Conservation (phyloP, 2,797 vertebrate genomes). For the Okamejei kenojei region DNA sequence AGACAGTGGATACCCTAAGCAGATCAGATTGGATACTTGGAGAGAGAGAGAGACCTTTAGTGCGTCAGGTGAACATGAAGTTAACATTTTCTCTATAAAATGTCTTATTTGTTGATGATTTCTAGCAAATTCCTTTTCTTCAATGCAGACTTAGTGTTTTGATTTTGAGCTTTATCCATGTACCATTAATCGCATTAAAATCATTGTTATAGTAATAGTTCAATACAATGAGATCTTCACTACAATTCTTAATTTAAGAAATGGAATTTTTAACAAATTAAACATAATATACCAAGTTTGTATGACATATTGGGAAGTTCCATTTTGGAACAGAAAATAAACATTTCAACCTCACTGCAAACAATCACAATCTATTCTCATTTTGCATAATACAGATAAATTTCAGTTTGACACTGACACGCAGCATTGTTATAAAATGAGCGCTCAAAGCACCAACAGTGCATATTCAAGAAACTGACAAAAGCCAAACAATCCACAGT, state of each 20-base stretch:
- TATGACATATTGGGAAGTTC: background rate
- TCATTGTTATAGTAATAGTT: background rate
- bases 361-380: constrained; percentile 9
- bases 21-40: too few species aligned
- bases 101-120: too few species aligned
- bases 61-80: too few species aligned
- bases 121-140: too few species aligned
- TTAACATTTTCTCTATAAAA: too few species aligned
- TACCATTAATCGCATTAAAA: background rate
- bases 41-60: too few species aligned
- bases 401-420: constrained; percentile 17
- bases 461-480: constrained; percentile 19
- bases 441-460: constrained; percentile 5
- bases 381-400: background rate
- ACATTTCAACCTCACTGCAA: background rate
- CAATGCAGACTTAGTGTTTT: too few species aligned
- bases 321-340: background rate
- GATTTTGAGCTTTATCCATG: background rate
- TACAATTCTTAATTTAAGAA: background rate
- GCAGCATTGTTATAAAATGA: constrained; percentile 26
- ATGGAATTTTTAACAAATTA: background rate
- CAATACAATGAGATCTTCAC: background rate
- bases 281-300: background rate
- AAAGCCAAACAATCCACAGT: constrained; percentile 20
- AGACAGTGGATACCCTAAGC: too few species aligned